Base-by-base conservation (phyloP, 1,140 invertebrate species). In the Saccostrea cuccullata region DNA sequence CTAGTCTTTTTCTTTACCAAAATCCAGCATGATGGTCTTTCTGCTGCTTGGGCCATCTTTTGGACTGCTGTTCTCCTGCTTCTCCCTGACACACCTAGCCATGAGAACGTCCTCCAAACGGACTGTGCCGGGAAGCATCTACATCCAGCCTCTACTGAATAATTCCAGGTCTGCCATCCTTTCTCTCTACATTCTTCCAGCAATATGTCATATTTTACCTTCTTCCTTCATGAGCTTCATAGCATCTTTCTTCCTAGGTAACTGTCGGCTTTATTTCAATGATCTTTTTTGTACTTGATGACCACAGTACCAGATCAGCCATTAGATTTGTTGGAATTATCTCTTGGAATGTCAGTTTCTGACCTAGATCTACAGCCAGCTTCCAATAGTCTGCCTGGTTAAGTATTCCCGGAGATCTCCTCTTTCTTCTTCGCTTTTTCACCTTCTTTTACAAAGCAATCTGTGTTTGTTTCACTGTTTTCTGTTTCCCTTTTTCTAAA, bases 291-390 rank as follows among this genome's bases (percentile, higher is more conserved):
- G 55, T 82, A 47, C 60, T 6, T 55, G 83, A 26, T 73, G 86
- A 86, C 88, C 86, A 89, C 11, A 89, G 55, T 5, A 87, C 86
- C n/a, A 87, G 84, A 70, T 89, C 90, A 56, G 88, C 83, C 84
- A 83, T 90, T 8, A 87, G 86, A 36, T 87, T 87, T 4, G 83
- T 88, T 55, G 60, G 87, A 20, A 88, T 67, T 30, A 88, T 70
- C 60, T 88, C 67, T 2, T 58, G 83, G 56, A 87, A 86, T 86
- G 26, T 67, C 26, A 86, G 70, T 47, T 23, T 47, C 47, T 47
- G 47, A 47, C 47, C 5, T 11, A 47, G 47, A 47, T 86, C 12
- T 82, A 56, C 30, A 13, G 17, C 85, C n/a, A 86, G 64, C 20
- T 73, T 17, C 64, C 47, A 47, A 17, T 40, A 67, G n/a, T 6